Evolutionary conservation across 2,113 vertebrate species (phyloP), one percentile per base, ranked within the genome.

Genomic region (Brachyistius frenatus): DNA sequence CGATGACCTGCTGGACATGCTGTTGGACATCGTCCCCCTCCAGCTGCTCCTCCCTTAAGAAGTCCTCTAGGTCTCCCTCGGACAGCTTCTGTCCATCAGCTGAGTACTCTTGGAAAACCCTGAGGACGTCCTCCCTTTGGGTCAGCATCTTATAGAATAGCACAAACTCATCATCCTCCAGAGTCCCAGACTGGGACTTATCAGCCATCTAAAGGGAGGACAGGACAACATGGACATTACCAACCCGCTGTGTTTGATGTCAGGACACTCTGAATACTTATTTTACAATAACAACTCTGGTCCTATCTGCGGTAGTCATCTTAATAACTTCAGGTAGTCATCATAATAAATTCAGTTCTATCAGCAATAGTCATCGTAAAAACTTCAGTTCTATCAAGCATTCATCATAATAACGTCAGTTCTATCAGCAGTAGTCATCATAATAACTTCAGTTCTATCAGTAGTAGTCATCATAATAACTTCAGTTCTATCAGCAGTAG

Each of bases 81-180:
- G 95, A 96, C 65, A 99, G 86, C 79, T 96, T 98, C 91, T 98
- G 96, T 6, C 96, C 95, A 41, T 98, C 97, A 11, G 87, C 89
- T 0, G 97, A 98, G 90, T 92, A 97, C 7, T 93, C 90, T 89
- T 94, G 95, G 86, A 99, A 99, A 58, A 98, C 85, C 77, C 92
- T 92, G 39, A 95, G 91, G 1, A 98, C 91, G 14, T 99, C 97
- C 7, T 95, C 93, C 1, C 98, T 93, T 78, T 97, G 94, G 0
- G 97, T 99, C 77, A 99, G 78, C 78, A 97, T 95, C 88, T 98
- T 98, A 87, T 99, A 99, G 93, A 99, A 99, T 57, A 96, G 85
- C 36, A 99, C 96, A 31, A 99, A 99, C 86, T 99, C 98, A 8
- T 98, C 96, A 2, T 94, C 96, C 81, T 97, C 97, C 80, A 99